Base-by-base conservation (phyloP, 2,113 vertebrate species). In the Lagopus muta region DNA sequence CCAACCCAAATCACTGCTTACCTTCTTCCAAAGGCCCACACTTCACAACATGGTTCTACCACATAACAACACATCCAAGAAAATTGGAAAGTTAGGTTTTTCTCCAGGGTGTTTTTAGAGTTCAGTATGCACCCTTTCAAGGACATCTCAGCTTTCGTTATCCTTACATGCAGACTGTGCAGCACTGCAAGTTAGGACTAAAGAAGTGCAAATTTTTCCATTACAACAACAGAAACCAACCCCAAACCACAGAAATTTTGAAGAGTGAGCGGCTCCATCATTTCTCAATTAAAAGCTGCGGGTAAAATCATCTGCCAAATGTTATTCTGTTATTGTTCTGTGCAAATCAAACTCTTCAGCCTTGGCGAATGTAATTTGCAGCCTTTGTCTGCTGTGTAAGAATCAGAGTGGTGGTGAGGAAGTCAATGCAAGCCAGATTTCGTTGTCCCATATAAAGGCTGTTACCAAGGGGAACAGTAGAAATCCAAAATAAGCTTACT, bases 161-260 rank as follows among this genome's bases (percentile, higher is more conserved):
- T 36, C 61, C 52, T 80, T 5, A 8, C 28, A 6, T 5, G 22
- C 18, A 18, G 57, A 17, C n/a, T 42, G 10, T n/a, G 42, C 0
- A 64, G n/a, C 1, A 10, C 80, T n/a, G 45, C 36, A 13, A 48
- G 66, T 45, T 14, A 17, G 48, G 55, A 77, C 21, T 12, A 18
- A 92, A 81, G 45, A 76, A 70, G 48, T 2, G 36, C 64, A 85
- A 79, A 48, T 27, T 62, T 88, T 94, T 96, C 90, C 94, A 88
- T 69, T 73, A 42, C 75, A 69, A 15, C 54, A 79, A 19, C 79
- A 61, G 48, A 82, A 12, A 52, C 15, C 27, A 54, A 54, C 52
- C 52, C 52, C 15, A 84, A 85, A 14, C 85, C 93, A 73, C 75
- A 82, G 64, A 79, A 24, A 22, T 77, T 60, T 6, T 36, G 30